Base-by-base conservation (phyloP, 1,140 invertebrate genomes). In the Caenorhabditis brenneri region DNA sequence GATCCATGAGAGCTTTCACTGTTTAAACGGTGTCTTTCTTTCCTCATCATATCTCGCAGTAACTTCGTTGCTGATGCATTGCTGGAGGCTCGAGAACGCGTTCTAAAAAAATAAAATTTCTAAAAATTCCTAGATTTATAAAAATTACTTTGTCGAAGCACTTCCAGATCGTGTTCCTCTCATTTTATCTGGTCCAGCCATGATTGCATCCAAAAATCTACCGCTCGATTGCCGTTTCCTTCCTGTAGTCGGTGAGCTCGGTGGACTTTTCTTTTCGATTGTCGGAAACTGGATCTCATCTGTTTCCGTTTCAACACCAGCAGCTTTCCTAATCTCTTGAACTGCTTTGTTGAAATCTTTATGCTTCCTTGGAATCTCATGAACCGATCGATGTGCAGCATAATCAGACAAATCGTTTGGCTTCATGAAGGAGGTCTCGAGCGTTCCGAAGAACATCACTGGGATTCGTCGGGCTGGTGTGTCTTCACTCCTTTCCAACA, bases 341-440 rank as follows among this genome's bases (percentile, higher is more conserved):
- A 86, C 60, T 9, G 53, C 85, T 36, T 86, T 80, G 29, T 86
- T 86, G 83, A 86, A 86, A 79, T 80, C 85, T 80, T 85, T 85
- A 16, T 85, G 79, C 27, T 86, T 85, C 51, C 85, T 49, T 15
- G 83, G 49, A 46, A 82, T 48, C 53, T 86, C 85, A 51, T 78
- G 33, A 16, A 24, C 2, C 27, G 36, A 31, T 33, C 36, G 33
- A 65, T 85, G 74, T 12, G 55, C 0, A 22, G 42, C 15, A 69
- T 86, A 86, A 60, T 81, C 65, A 16, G 74, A 86, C 15, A 81
- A 49, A 69, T 86, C 85, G 7, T 51, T 79, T 48, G 80, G 58
- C 29, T 82, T 86, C 83, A 86, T 85, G 80, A 85, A 84, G 10
- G 84, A 86, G 22, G 85, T 86, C 46, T 86, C 85, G n/a, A 78